phyloP scores from a whole-genome alignment of 2,797 vertebrate species.

The Gymnodraco acuticeps region DNA sequence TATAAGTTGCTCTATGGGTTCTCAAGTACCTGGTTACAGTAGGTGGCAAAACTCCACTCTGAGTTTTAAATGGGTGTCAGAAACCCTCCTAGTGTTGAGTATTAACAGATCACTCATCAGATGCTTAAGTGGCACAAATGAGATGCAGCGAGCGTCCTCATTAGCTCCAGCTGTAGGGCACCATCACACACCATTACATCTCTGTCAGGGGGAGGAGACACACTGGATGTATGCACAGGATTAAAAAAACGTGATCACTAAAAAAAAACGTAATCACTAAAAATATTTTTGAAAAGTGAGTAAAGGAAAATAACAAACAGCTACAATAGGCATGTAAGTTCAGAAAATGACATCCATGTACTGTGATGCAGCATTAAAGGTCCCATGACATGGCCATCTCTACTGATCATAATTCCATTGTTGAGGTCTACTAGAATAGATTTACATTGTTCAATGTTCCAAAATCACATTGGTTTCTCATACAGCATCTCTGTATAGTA shows the following conservation, averaged over 20 bases:
- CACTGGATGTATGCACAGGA: neutral
- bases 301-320: too few species aligned
- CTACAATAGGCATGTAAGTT: too few species aligned
- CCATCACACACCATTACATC: neutral
- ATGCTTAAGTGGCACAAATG: conserved; percentile 19
- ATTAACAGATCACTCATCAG: conserved; percentile 3
- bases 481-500: too few species aligned
- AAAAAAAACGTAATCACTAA: too few species aligned
- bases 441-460: too few species aligned
- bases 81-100: neutral
- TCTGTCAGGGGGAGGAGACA: neutral
- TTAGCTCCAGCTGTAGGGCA: conserved; percentile 7
- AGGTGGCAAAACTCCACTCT: neutral
- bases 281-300: neutral
- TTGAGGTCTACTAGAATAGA: too few species aligned
- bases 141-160: conserved; percentile 10
- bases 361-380: too few species aligned
- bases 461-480: too few species aligned
- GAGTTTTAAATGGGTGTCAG: neutral
- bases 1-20: neutral
- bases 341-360: too few species aligned
- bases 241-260: neutral
- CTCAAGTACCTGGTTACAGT: neutral
- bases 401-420: too few species aligned
- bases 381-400: too few species aligned